phyloP scores from a whole-genome alignment of 2,797 vertebrate genomes.

The Bovichtus diacanthus region DNA sequence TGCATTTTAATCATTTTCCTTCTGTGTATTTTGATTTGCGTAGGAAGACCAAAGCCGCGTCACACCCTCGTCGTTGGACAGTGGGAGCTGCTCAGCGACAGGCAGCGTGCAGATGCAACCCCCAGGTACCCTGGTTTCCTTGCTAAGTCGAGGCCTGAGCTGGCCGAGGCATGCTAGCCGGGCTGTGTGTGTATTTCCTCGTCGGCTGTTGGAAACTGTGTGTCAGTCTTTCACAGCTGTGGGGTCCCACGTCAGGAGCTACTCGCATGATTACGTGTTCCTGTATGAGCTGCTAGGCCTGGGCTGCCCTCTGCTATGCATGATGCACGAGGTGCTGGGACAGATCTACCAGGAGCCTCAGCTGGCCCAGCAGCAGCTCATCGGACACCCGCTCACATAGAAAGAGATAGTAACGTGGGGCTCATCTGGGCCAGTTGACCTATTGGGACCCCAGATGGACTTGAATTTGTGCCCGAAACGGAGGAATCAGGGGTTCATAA shows the following conservation, averaged over 20 bases:
- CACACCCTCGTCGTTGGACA: constrained; percentile 59
- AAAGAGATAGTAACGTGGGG: neutral
- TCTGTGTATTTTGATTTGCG: neutral
- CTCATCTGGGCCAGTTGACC: neutral
- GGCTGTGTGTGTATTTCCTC: constrained; percentile 87
- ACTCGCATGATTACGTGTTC: constrained; percentile 91
- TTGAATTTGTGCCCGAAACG: neutral
- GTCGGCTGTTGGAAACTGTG: constrained; percentile 87
- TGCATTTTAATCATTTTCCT: neutral
- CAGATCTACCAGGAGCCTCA: constrained; percentile 90
- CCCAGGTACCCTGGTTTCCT: constrained; percentile 95
- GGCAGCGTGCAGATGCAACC: constrained; percentile 84
- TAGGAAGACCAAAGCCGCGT: constrained; percentile 79
- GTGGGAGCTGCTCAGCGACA: constrained; percentile 72
- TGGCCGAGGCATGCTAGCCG: constrained; percentile 88
- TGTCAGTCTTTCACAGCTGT: constrained; percentile 82
- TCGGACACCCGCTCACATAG: constrained; percentile 32
- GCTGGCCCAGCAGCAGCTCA: constrained; percentile 72
- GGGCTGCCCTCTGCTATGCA: constrained; percentile 90
- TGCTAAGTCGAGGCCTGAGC: constrained; percentile 88
- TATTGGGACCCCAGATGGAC: neutral
- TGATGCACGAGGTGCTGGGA: constrained; percentile 89
- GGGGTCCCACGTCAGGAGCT: constrained; percentile 88
- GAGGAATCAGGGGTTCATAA: neutral
- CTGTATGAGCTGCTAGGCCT: constrained; percentile 94